Percentiles rank a stretch among this genome's conserved stretches.
Evolutionary conservation across 2,797 vertebrate species (phyloP).

Genomic region (Bradypodion pumilum): DNA sequence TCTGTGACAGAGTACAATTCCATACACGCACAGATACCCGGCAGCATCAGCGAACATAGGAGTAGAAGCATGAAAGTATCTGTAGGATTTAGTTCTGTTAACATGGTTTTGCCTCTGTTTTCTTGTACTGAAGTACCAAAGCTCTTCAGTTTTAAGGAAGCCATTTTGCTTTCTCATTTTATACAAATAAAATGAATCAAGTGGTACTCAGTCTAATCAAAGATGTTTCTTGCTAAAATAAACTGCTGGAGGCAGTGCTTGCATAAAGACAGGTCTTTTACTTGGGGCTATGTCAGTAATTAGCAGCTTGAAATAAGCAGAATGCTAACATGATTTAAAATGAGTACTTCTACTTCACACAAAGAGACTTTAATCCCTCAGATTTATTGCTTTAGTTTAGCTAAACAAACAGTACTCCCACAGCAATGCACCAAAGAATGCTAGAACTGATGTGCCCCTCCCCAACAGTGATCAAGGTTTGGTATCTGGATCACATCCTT

Average conservation of each 20-base stretch:
- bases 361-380: conserved; percentile 32
- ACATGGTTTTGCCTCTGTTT: background rate
- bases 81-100: background rate
- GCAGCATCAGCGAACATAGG: background rate
- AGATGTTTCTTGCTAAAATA: conserved; percentile 40
- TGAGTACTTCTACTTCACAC: conserved; percentile 21
- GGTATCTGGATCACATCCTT: background rate
- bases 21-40: background rate
- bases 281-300: conserved; percentile 13
- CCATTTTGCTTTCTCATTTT: conserved; percentile 4
- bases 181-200: conserved; percentile 34
- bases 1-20: background rate
- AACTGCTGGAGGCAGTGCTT: background rate
- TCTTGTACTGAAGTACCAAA: background rate
- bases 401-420: conserved; percentile 31
- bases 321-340: conserved; percentile 39
- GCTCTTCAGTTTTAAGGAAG: background rate
- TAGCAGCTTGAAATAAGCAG: background rate
- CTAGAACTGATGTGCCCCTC: background rate
- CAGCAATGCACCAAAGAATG: background rate
- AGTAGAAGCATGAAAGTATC: conserved; percentile 1
- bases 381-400: conserved; percentile 24
- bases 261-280: background rate
- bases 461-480: background rate
- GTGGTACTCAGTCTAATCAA: conserved; percentile 39